Percentiles rank a stretch among this genome's conserved stretches.
These are phyloP conservation scores for Australoheros scitulus DNA, from an alignment of 2,113 vertebrate species.

Conservation along the genomic window DNA sequence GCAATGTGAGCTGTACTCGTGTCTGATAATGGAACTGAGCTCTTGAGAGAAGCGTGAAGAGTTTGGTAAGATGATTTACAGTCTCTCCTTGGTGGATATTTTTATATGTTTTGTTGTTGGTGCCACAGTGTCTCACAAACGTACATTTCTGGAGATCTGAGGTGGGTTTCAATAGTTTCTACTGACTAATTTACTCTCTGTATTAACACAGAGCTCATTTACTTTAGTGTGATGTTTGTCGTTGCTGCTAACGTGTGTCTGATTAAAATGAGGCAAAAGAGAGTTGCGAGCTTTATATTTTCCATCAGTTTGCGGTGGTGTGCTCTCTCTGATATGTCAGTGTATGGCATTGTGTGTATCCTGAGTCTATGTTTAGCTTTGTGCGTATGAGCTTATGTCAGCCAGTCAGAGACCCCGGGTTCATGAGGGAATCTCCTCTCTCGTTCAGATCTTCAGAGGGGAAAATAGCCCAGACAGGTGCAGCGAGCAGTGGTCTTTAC, in stretches of 20 bases:
- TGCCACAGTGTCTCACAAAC: neutral
- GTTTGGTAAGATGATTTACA: conserved; percentile 56
- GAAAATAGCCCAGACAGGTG: conserved; percentile 74
- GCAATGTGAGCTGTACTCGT: conserved; percentile 48
- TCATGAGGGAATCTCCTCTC: conserved; percentile 72
- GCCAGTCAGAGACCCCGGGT: conserved; percentile 55
- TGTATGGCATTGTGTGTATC: conserved; percentile 48
- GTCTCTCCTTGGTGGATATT: neutral
- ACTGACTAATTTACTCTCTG: neutral
- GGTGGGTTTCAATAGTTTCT: neutral
- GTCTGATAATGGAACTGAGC: conserved; percentile 69
- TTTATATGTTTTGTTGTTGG: conserved; percentile 8
- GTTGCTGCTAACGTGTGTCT: neutral
- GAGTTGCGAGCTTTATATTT: conserved; percentile 15
- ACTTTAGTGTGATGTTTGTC: neutral
- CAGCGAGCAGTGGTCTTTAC: conserved; percentile 43
- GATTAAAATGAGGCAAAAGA: neutral
- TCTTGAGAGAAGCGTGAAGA: conserved; percentile 44
- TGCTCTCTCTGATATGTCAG: conserved; percentile 15
- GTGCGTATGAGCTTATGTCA: conserved; percentile 52
- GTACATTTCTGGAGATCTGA: neutral
- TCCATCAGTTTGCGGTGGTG: neutral
- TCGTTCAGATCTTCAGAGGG: conserved; percentile 47
- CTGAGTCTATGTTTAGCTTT: conserved; percentile 60
- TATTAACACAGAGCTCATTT: neutral